Base-by-base conservation (phyloP, 2,113 vertebrate species). In the Scomber scombrus region DNA sequence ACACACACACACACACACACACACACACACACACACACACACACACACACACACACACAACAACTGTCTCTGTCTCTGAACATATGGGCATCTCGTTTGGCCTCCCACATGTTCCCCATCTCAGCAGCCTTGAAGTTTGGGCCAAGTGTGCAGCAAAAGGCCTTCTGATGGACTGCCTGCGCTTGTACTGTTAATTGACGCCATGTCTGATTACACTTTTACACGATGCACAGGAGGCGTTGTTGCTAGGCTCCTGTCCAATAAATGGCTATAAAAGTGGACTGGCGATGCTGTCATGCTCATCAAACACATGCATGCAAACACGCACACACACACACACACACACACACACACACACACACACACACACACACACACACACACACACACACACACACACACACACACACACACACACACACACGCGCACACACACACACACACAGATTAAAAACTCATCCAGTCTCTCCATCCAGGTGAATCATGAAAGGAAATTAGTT, bases 201-300 rank as follows among this genome's bases (percentile, higher is more conserved):
- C 68, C 85, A 80, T 77, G 86, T 89, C 78, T 84, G 88, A 91
- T 91, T 88, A 89, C 80, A 63, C 54, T 71, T 80, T 85, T 77
- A 61, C 71, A 80, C 64, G 49, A 18, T 5, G 64, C 70, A 60
- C 71, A 75, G 72, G 75, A 76, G 73, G 71, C 19, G 40, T 74
- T 40, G 77, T 76, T 86, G 87, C 61, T 52, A 84, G 80, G 83
- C 82, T 86, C 40, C 71, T 16, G 60, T 86, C 87, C 77, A 90
- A 71, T 88, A 69, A 89, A 50, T 56, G 26, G 70, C 71, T 85
- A 10, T 80, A 67, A 75, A 76, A 85, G 78, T 71, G 71, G 78
- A 71, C 9, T 77, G 76, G 55, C 13, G 40, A 11, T 47, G 43
- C 67, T 64, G 62, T 75, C 85, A 29, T 58, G 63, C 50, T 74